These are phyloP conservation scores for Ameiurus melas DNA, from an alignment of 2,113 vertebrate species.

Conservation along the genomic window DNA sequence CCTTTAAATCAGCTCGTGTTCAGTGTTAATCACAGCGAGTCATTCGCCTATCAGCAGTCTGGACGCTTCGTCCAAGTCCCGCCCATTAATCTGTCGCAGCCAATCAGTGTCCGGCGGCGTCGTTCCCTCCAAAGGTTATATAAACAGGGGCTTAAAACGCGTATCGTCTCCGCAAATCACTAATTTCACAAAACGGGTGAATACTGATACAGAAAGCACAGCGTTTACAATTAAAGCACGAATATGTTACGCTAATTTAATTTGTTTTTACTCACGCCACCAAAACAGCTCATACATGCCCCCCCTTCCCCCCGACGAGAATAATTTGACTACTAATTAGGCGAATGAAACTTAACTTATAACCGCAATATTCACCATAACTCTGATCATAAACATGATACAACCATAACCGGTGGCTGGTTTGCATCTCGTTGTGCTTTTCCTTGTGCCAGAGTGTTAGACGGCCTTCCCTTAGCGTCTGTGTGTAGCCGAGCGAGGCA, in stretches of 20 bases:
- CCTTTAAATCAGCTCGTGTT: slow-evolving; percentile 51
- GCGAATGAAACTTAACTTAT: slow-evolving; percentile 23
- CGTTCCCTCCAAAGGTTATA: slow-evolving; percentile 72
- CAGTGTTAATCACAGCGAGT: slow-evolving; percentile 48
- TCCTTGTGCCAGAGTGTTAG: background rate
- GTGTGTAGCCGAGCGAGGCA: slow-evolving; percentile 50
- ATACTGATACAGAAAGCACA: background rate
- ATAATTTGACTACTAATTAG: slow-evolving; percentile 7
- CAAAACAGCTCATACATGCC: slow-evolving; percentile 22
- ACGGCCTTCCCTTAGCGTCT: slow-evolving; percentile 40
- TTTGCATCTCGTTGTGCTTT: slow-evolving; percentile 8
- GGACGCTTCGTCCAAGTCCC: slow-evolving; percentile 66
- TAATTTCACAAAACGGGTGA: slow-evolving; percentile 45
- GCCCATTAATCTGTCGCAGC: slow-evolving; percentile 70
- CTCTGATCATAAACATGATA: background rate
- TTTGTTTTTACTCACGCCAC: slow-evolving; percentile 1
- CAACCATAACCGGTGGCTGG: background rate
- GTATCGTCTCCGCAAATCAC: slow-evolving; percentile 66
- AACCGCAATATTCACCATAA: background rate
- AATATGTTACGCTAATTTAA: background rate
- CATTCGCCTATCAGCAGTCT: slow-evolving; percentile 46
- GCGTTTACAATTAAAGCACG: background rate
- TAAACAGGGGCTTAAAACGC: slow-evolving; percentile 67
- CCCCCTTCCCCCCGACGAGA: background rate
- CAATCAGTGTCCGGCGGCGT: slow-evolving; percentile 71